phyloP scores from a whole-genome alignment of 2,113 vertebrate genomes.

The Platysteira castanea region DNA sequence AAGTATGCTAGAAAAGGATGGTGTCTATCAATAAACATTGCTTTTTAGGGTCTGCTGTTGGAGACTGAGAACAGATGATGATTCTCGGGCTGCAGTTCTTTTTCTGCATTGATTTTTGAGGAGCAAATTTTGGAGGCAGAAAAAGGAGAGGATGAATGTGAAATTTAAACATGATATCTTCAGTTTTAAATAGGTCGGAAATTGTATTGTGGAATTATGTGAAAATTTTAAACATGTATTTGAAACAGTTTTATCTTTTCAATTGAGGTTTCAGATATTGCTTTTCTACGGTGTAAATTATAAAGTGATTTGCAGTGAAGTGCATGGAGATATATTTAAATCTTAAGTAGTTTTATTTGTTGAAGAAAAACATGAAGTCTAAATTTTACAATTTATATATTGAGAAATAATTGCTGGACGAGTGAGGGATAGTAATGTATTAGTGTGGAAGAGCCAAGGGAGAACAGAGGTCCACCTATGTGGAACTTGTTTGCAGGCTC shows the following conservation, averaged over 20 bases:
- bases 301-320: background rate
- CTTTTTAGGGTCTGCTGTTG: background rate
- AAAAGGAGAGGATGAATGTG: background rate
- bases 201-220: background rate
- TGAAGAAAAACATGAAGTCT: background rate
- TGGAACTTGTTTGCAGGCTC: background rate
- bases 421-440: background rate
- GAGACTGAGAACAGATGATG: background rate
- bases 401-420: background rate
- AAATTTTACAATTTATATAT: background rate
- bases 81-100: background rate
- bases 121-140: background rate
- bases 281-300: background rate
- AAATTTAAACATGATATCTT: background rate
- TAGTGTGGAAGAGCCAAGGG: background rate
- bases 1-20: background rate
- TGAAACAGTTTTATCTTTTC: background rate
- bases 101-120: background rate
- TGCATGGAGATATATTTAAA: background rate
- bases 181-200: background rate
- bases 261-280: background rate
- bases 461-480: accelerated
- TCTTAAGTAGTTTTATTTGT: background rate
- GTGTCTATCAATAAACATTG: background rate
- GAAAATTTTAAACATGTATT: background rate